Evolutionary conservation across 2,888 invertebrate species (phyloP).

Genomic region (Diloba caeruleocephala): DNA sequence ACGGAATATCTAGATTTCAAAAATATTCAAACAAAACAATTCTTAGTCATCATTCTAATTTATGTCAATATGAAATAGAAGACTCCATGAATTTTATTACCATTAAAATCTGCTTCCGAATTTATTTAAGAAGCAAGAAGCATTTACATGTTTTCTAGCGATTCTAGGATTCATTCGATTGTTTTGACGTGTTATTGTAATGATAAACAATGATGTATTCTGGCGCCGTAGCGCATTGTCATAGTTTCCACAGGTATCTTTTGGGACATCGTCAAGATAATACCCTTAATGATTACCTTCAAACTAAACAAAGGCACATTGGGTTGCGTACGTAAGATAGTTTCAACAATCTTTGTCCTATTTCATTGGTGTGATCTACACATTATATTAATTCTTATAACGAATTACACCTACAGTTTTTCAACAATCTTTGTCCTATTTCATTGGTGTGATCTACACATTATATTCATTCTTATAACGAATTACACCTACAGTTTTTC

Average conservation of each 20-base stretch:
- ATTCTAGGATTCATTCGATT: conserved; percentile 22
- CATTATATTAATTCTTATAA: conserved; percentile 3
- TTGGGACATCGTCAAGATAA: conserved; percentile 60
- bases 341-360: conserved; percentile 19
- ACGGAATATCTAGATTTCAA: conserved; percentile 22
- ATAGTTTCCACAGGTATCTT: conserved; percentile 73
- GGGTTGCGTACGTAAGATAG: conserved; percentile 7
- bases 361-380: conserved; percentile 7
- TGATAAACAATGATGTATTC: conserved; percentile 71
- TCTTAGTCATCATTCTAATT: conserved; percentile 17
- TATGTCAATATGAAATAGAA: conserved; percentile 22
- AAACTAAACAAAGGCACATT: conserved; percentile 19
- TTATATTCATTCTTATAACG: conserved; percentile 4
- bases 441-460: conserved; percentile 3
- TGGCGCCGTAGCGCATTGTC: conserved; percentile 56
- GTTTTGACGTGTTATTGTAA: conserved; percentile 46
- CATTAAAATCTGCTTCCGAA: conserved; percentile 43
- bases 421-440: conserved; percentile 15
- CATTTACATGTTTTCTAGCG: conserved; percentile 42
- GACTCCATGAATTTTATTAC: conserved; percentile 26
- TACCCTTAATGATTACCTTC: conserved; percentile 42
- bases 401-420: no score
- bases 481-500: no score
- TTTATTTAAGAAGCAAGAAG: conserved; percentile 11
- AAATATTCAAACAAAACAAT: conserved; percentile 38